Conservation (phyloP, 2,888 invertebrate species). For the Smittia sp. region DNA sequence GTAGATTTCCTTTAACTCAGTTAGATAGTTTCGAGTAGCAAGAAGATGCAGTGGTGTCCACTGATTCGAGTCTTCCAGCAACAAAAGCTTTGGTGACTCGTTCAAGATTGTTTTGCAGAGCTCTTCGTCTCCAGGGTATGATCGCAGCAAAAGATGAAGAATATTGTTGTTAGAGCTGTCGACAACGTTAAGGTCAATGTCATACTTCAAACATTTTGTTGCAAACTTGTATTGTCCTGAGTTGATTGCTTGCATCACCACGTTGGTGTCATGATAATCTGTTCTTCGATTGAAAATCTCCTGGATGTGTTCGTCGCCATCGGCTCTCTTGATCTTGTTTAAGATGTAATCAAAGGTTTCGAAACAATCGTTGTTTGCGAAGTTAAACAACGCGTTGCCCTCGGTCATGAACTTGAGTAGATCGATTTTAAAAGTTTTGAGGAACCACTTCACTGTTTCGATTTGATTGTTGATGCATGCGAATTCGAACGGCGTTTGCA, state of each 20-base stretch:
- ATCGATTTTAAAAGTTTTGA: conserved; percentile 6
- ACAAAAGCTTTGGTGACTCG: neutral
- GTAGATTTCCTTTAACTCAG: conserved; percentile 9
- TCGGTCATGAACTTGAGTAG: neutral
- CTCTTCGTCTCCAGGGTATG: neutral
- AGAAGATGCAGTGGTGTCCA: conserved; percentile 10
- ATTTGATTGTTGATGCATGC: conserved; percentile 1
- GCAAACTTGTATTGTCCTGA: neutral
- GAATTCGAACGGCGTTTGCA: neutral
- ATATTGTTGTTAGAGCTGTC: neutral
- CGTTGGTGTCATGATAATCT: neutral
- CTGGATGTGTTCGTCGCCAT: neutral
- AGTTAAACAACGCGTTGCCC: neutral
- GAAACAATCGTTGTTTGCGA: neutral
- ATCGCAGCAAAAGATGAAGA: neutral
- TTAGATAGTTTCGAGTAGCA: neutral
- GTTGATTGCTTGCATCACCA: neutral
- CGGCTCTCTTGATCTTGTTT: neutral
- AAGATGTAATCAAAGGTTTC: conserved; percentile 23
- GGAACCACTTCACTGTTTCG: conserved; percentile 11
- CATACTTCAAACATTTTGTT: conserved; percentile 9
- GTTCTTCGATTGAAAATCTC: conserved; percentile 11
- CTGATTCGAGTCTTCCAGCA: neutral
- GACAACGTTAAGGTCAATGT: neutral
- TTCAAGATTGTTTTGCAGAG: neutral